Conservation (phyloP, 1,140 invertebrate species). For the Vollenhovia emeryi region DNA sequence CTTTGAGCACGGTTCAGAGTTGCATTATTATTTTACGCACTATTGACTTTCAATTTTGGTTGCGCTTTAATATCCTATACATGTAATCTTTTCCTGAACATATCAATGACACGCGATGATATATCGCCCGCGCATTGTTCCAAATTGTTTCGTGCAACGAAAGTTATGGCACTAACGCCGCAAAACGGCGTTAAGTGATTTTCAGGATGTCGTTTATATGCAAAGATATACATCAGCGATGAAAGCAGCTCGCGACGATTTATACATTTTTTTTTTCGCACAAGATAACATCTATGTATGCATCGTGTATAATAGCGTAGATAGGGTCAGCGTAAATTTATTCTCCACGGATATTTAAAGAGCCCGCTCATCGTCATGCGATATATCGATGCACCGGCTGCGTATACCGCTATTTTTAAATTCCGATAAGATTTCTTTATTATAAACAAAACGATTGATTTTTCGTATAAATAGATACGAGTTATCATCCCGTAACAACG, state of each 20-base stretch:
- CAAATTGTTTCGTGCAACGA: conserved; percentile 49
- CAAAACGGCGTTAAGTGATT: conserved; percentile 36
- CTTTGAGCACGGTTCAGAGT: background rate
- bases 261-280: conserved; percentile 44
- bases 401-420: conserved; percentile 47
- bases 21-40: background rate
- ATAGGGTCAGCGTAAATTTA: conserved; percentile 50
- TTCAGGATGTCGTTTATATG: conserved; percentile 52
- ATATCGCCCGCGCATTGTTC: background rate
- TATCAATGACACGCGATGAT: conserved; percentile 11
- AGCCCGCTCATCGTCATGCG: background rate
- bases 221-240: conserved; percentile 47
- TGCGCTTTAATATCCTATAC: conserved; percentile 36
- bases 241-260: conserved; percentile 12
- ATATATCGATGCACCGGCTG: conserved; percentile 15
- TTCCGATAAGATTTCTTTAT: background rate
- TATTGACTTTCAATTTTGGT: background rate
- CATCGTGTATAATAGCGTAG: conserved; percentile 45
- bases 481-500: background rate
- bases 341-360: conserved; percentile 49
- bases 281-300: conserved; percentile 50
- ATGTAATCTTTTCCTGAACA: conserved; percentile 26
- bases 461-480: conserved; percentile 8
- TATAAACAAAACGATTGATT: background rate
- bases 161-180: conserved; percentile 48